Base-by-base conservation (phyloP, 1,140 invertebrate genomes). In the Globodera rostochiensis region DNA sequence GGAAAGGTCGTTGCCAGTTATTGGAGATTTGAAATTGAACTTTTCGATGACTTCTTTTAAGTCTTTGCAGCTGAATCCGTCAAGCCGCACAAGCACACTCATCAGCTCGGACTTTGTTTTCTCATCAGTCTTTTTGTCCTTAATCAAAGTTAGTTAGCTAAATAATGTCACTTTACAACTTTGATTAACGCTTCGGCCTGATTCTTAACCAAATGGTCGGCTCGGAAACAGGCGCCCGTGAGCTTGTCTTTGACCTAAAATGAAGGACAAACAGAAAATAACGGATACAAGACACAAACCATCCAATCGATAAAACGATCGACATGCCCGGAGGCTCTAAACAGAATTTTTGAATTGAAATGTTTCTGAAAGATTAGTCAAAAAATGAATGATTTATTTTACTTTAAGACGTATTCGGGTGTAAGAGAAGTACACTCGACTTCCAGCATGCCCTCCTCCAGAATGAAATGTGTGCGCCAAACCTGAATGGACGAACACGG, bases 231-330 rank as follows among this genome's bases (percentile, higher is more conserved):
- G 89, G 98, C 97, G 8, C 97, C 98, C 84, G 92, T 96, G 89
- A 95, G 95, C 0, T 94, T 84, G 92, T 99, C 98, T 91, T 99
- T 99, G 0, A 98, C 74, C 74, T 76, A 76, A 74, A 47, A 36
- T 21, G 70, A 73, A 7, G 7, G 5, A 75, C 9, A 53, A 75
- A 50, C 4, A 8, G 45, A 7, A 75, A 15, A 25, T 74, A 3
- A 74, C 25, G n/a, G 3, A 47, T 9, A 74, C 4, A 21, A 73
- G 13, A 15, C 4, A 76, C 47, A n/a, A 76, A 76, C 97, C 97
- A 99, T 99, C 71, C 97, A 93, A 92, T 99, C 98, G 60, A 96
- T 95, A 92, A 99, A 99, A 80, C 97, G 93, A 87, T 99, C 98
- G 0, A 99, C 96, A 91, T 99, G 98, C 0, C 98, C 98, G 36